Base-by-base conservation (phyloP, 2,888 invertebrate species). In the Chloroclysta siterata region DNA sequence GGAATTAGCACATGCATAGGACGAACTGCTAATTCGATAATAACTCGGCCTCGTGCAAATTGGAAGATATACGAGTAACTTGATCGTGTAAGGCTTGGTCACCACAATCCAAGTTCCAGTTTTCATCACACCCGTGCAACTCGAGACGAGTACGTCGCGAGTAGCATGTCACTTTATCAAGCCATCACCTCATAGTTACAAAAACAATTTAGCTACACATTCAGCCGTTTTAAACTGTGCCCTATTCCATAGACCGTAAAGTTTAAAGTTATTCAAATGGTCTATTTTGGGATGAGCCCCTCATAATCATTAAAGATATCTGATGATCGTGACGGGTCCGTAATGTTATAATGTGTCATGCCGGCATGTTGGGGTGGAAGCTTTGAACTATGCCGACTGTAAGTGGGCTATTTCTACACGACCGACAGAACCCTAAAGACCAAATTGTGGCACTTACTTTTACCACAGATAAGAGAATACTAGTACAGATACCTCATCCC, bases 301-400 rank as follows among this genome's bases (percentile, higher is more conserved):
- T 61, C 63, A 47, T 58, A 57, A 66, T 68, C 62, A 63, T 66
- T 66, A 65, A 58, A 61, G 14, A 65, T 66, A 68, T 69, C 66
- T 60, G 65, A 66, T 65, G 68, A 61, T 65, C 63, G 63, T 67
- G 65, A 65, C 63, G 63, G 59, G 56, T 60, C 57, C 46, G 63
- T 66, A 63, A 69, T 67, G 56, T 64, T 62, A 61, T 69, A 62
- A 69, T 69, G 66, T 65, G 67, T 64, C 63, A 65, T 62, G 67
- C 11, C 63, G 65, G 61, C 61, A 56, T 57, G 46, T 44, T 55
- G 58, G 65, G 66, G 50, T 48, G 57, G 47, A 63, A 61, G 41
- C 65, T 71, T 71, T 71, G 63, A 66, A 66, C 60, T 68, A 29
- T 50, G 58, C 71, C 69, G 71, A 63, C 62, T 59, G 14, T 41